Conservation (phyloP, 2,113 vertebrate genomes). For the Antechinus stuartii region DNA sequence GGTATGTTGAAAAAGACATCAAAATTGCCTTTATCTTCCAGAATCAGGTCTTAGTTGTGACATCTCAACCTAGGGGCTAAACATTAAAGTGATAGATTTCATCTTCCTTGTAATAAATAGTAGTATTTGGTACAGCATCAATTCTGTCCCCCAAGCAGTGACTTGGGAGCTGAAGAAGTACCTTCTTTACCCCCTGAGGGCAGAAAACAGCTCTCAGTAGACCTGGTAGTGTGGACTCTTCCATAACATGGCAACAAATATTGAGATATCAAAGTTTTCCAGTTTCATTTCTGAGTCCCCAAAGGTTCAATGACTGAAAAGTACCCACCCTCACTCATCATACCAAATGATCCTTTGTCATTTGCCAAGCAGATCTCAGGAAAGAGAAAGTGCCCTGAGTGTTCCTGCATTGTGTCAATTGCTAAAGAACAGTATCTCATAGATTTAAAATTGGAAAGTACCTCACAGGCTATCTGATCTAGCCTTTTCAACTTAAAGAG, state of each 20-base stretch:
- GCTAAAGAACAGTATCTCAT: neutral
- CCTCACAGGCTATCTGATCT: neutral
- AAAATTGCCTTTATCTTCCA: neutral
- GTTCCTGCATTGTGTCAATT: neutral
- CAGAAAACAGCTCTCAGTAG: neutral
- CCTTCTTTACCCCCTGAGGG: neutral
- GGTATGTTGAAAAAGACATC: neutral
- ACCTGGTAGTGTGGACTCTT: neutral
- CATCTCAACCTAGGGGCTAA: neutral
- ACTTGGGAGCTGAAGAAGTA: neutral
- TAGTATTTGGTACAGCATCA: neutral
- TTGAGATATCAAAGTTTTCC: neutral
- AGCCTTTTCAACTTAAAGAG: neutral
- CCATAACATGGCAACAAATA: neutral
- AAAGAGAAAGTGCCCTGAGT: conserved; percentile 27
- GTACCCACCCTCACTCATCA: neutral
- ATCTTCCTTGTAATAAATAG: neutral
- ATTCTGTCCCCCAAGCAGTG: neutral
- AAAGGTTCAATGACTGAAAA: neutral
- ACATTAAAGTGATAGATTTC: neutral
- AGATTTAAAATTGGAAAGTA: neutral
- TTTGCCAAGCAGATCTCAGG: neutral
- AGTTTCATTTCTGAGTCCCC: neutral
- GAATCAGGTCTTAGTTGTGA: neutral
- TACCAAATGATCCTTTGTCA: neutral